phyloP scores from a whole-genome alignment of 2,113 vertebrate genomes.

The Periophthalmus modestus region DNA sequence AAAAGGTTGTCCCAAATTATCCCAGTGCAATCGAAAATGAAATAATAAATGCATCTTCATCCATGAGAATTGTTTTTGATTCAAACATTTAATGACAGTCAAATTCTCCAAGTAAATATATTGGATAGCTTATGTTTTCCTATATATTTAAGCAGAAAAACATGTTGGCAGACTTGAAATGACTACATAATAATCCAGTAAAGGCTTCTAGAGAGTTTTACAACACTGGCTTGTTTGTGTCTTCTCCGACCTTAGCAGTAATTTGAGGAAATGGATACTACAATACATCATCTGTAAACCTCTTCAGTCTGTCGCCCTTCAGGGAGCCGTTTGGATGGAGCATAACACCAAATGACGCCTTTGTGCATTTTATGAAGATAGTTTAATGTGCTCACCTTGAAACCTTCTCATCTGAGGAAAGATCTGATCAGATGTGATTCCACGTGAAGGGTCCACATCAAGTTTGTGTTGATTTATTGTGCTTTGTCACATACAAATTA shows the following conservation, averaged over 20 bases:
- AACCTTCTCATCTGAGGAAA: conserved; percentile 33
- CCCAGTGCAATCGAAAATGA: not conserved
- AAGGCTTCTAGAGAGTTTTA: not conserved
- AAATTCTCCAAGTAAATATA: not conserved
- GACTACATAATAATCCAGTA: not conserved
- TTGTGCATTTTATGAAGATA: conserved; percentile 18
- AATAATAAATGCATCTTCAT: not conserved
- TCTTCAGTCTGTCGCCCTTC: conserved; percentile 16
- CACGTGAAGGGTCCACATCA: conserved; percentile 26
- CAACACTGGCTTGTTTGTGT: conserved; percentile 3
- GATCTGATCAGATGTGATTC: conserved; percentile 31
- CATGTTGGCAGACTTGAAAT: conserved; percentile 1
- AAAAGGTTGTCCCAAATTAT: too few species aligned
- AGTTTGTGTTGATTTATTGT: conserved; percentile 66
- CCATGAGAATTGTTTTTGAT: not conserved
- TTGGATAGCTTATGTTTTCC: not conserved
- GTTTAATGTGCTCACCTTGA: conserved; percentile 40
- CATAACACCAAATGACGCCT: conserved; percentile 36
- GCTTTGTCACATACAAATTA: conserved; percentile 62
- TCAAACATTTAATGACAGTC: too few species aligned
- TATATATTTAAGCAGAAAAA: not conserved
- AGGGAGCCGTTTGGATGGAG: conserved; percentile 19
- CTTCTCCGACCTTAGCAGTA: conserved; percentile 8
- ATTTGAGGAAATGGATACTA: conserved; percentile 5
- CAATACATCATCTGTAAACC: conserved; percentile 6